A percentile compares a stretch with the other conserved stretches of the same genome.
Evolutionary conservation across 2,797 vertebrate genomes (phyloP).

Genomic region (Myripristis jacobus): DNA sequence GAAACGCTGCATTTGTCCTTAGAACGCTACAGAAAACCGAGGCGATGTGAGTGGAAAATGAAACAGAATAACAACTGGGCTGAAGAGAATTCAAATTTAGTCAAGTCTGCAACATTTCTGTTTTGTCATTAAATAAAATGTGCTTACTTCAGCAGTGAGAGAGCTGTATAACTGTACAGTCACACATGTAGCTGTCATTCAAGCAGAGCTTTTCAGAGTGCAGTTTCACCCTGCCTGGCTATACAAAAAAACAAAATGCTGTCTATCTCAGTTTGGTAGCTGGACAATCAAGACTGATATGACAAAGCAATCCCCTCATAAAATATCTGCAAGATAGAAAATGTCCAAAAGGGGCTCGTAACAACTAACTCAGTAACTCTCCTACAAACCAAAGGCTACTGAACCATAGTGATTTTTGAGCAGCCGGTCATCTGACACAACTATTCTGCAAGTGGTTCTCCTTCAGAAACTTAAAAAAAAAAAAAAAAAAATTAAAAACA

Average conservation of each 20-base stretch:
- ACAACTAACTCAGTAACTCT: constrained; percentile 40
- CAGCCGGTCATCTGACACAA: constrained; percentile 8
- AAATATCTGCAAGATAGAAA: constrained; percentile 14
- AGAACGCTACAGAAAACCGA: neutral
- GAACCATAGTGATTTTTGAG: neutral
- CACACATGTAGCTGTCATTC: neutral
- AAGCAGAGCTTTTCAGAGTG: constrained; percentile 20
- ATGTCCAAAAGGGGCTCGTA: constrained; percentile 43
- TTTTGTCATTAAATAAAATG: neutral
- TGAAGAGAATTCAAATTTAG: constrained; percentile 37
- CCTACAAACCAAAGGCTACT: constrained; percentile 2
- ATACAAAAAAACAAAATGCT: constrained; percentile 9
- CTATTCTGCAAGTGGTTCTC: neutral
- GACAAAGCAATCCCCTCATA: constrained; percentile 5
- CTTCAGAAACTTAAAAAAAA: neutral
- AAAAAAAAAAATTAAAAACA: neutral
- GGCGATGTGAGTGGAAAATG: neutral
- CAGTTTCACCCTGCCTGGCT: constrained; percentile 19
- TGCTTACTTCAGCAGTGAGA: neutral
- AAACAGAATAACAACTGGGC: constrained; percentile 5
- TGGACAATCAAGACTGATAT: constrained; percentile 24
- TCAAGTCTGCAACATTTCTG: neutral
- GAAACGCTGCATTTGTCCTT: constrained; percentile 23
- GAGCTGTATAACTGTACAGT: neutral
- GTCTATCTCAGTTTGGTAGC: constrained; percentile 40